Base-by-base conservation (phyloP, 2,888 invertebrate genomes). In the Eupithecia abbreviata region DNA sequence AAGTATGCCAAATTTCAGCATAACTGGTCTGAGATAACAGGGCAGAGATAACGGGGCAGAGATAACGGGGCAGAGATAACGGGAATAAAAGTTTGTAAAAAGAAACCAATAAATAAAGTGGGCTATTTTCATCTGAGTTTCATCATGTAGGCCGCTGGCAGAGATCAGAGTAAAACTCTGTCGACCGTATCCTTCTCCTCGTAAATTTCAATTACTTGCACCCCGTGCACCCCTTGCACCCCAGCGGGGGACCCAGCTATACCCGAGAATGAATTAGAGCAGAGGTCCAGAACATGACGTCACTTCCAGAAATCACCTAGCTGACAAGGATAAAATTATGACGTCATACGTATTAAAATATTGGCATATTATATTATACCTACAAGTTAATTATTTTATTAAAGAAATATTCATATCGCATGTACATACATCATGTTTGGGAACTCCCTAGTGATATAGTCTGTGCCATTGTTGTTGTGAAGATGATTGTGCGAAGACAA, bases 151-250 rank as follows among this genome's bases (percentile, higher is more conserved):
- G 58, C 9, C 9, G 9, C 3, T 3, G 12, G n/a, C 12, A n/a
- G 18, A 47, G 45, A 68, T 43, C n/a, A 45, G 68, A 18, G 45
- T 68, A 4, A 43, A 68, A 42, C 12, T 13, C 67, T 4, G 45
- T 68, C 43, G 15, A 12, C 18, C 15, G 18, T 15, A 43, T 43
- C 43, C 47, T 45, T 18, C n/a, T 45, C 68, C 68, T 68, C 30
- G 45, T 68, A 68, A 68, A 68, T 47, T 68, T 68, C 47, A 68
- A 51, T 49, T 45, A 45, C 13, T 62, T 15, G 43, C 13, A 18
- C 47, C 45, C 45, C 62, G 12, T 41, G 62, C 62, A 65, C 13
- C 58, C 58, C 58, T 58, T 41, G 30, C 30, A 65, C 13, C 58
- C 58, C 58, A 18, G 18, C 58, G 58, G 42, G 67, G 0, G 67